A percentile compares a stretch with the other conserved stretches of the same genome.
These are phyloP conservation scores for Ormyrus pomaceus DNA, from an alignment of 2,888 invertebrate species.

Conservation along the genomic window DNA sequence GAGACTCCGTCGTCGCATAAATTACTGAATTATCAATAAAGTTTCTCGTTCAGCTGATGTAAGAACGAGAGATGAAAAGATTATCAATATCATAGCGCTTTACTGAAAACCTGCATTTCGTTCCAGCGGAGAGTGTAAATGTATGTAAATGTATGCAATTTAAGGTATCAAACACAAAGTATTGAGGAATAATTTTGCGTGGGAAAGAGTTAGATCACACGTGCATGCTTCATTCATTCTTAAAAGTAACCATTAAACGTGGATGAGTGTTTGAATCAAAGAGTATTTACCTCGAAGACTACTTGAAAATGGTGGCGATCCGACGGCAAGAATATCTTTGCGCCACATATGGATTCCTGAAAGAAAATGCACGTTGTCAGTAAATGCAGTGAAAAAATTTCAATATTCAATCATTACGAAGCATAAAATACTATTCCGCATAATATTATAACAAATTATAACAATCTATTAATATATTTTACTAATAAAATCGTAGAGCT, in stretches of 20 bases:
- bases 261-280: not conserved
- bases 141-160: not conserved
- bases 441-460: no score
- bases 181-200: constrained; percentile 6
- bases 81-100: no score
- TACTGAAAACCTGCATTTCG: no score
- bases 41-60: not conserved
- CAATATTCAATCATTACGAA: no score
- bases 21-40: no score
- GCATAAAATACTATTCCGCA: no score
- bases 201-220: constrained; percentile 2
- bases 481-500: no score
- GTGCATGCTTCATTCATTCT: not conserved
- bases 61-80: no score
- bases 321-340: constrained; percentile 63
- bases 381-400: no score
- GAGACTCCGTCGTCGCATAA: no score
- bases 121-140: no score
- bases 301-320: constrained; percentile 59
- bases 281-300: constrained; percentile 62
- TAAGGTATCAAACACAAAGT: not conserved
- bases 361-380: constrained; percentile 34
- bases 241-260: constrained; percentile 9
- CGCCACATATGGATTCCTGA: constrained; percentile 71
- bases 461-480: no score